Evolutionary conservation across 1,140 invertebrate species (phyloP), one percentile per base, ranked within the genome.

Genomic region (Apocrypta bakeri): DNA sequence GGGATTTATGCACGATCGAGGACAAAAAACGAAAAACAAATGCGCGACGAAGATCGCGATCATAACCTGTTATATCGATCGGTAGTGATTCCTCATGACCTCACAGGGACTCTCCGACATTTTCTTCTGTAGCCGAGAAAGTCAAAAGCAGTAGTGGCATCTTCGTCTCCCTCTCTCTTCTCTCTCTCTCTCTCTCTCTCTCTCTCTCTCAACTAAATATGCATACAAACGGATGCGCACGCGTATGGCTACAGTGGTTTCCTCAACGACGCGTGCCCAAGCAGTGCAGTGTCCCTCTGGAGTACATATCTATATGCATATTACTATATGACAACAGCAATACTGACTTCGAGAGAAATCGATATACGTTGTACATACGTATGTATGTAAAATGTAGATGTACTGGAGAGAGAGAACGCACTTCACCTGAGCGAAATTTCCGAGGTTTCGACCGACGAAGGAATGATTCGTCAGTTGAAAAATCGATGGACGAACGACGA

Each of bases 11-110:
- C 33, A 37, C 21, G 17, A 56, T 17, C 2, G 21, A 1, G 14
- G 42, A 48, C 42, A 17, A 56, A 12, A 17, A 48, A 56, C 17
- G 48, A n/a, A 56, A n/a, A 56, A 56, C 48, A 56, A 56, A 56
- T 56, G 21, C 48, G 48, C 48, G 48, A 7, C 48, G 48, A 56
- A 11, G 27, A 33, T 69, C 68, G 29, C n/a, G 79, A 81, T 81
- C 79, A 81, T 81, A 81, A 81, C 79, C 79, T 81, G 79, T 48
- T 66, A 56, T 17, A 81, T 81, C 72, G 79, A 75, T 81, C 73
- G 79, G 0, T n/a, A 37, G 29, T 25, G 64, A 81, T 42, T 66
- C 37, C 71, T 37, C 37, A 37, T 37, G 9, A 9, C 33, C 33
- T 37, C 33, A 9, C 9, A 25, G 73, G 29, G 79, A 42, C 69